Evolutionary conservation across 1,140 invertebrate species (phyloP).

Genomic region (Dysdera silvatica): DNA sequence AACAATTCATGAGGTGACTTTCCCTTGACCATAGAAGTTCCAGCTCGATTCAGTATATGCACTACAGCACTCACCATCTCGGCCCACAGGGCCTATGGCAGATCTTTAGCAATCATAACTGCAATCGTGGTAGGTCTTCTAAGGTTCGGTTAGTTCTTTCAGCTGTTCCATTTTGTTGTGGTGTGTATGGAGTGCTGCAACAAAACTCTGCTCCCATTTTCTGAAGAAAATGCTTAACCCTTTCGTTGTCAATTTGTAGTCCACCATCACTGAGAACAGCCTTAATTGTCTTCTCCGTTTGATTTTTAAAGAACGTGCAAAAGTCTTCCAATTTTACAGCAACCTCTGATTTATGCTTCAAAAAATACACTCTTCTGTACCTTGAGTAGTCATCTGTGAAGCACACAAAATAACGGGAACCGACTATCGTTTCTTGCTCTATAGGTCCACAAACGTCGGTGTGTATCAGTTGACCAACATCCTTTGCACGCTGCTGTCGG

Average conservation of each 20-base stretch:
- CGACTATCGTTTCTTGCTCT: background rate
- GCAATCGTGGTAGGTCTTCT: too few relatives aligned
- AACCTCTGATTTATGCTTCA: slow-evolving; percentile 28
- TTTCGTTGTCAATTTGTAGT: slow-evolving; percentile 13
- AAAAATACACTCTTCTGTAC: slow-evolving; percentile 9
- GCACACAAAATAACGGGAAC: slow-evolving; percentile 27
- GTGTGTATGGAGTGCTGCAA: slow-evolving; percentile 44
- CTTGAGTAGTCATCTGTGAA: slow-evolving; percentile 33
- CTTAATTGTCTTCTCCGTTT: background rate
- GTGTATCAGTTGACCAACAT: slow-evolving; percentile 25
- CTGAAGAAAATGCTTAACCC: slow-evolving; percentile 24
- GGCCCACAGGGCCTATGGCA: too few relatives aligned
- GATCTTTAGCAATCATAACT: too few relatives aligned
- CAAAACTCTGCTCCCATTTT: slow-evolving; percentile 46
- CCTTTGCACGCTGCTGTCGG: too few relatives aligned
- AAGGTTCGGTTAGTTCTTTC: slow-evolving; percentile 45
- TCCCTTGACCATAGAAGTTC: too few relatives aligned
- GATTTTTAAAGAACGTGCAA: background rate
- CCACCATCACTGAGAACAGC: slow-evolving; percentile 23
- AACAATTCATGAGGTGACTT: too few relatives aligned
- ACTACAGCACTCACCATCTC: too few relatives aligned
- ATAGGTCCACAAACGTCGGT: slow-evolving; percentile 30
- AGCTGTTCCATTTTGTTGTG: slow-evolving; percentile 49
- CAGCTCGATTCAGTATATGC: too few relatives aligned
- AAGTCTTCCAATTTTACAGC: slow-evolving; percentile 25